Evolutionary conservation across 1,140 invertebrate species (phyloP).

Genomic region (Plutomurus gul): DNA sequence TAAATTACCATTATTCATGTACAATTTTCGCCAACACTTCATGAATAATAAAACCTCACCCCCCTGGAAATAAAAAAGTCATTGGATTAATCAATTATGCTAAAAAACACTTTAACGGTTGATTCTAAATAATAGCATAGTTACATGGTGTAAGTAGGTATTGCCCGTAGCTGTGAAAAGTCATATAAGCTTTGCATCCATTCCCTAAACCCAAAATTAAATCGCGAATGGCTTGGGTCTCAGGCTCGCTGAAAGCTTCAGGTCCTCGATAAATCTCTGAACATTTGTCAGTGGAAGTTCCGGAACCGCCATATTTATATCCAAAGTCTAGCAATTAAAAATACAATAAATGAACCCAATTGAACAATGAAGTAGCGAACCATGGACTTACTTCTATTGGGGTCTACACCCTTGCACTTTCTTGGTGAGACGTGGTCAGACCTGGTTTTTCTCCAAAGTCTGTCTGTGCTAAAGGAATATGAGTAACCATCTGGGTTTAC

Average conservation of each 20-base stretch:
- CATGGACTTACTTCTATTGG: conserved; percentile 51
- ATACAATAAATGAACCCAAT: neutral
- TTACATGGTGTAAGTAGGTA: conserved; percentile 40
- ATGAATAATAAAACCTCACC: too few relatives aligned
- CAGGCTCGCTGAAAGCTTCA: conserved; percentile 72
- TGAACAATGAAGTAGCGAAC: conserved; percentile 8
- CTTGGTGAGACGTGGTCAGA: neutral
- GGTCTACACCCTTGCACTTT: conserved; percentile 53
- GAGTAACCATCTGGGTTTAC: conserved; percentile 74
- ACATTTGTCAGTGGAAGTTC: conserved; percentile 66
- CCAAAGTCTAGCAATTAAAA: conserved; percentile 6
- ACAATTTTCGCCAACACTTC: too few relatives aligned
- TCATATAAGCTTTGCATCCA: conserved; percentile 53
- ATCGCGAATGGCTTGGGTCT: conserved; percentile 61
- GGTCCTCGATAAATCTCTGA: conserved; percentile 72
- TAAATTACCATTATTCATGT: too few relatives aligned
- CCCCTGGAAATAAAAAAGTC: conserved; percentile 54
- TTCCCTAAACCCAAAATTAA: conserved; percentile 4
- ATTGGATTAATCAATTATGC: conserved; percentile 62
- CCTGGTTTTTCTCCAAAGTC: conserved; percentile 54
- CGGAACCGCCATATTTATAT: conserved; percentile 66
- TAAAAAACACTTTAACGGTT: neutral
- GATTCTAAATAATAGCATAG: neutral
- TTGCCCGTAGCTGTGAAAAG: conserved; percentile 62
- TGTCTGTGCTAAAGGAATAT: conserved; percentile 61